These are phyloP conservation scores for Nycticorax nycticorax DNA, from an alignment of 2,113 vertebrate genomes.

Conservation along the genomic window DNA sequence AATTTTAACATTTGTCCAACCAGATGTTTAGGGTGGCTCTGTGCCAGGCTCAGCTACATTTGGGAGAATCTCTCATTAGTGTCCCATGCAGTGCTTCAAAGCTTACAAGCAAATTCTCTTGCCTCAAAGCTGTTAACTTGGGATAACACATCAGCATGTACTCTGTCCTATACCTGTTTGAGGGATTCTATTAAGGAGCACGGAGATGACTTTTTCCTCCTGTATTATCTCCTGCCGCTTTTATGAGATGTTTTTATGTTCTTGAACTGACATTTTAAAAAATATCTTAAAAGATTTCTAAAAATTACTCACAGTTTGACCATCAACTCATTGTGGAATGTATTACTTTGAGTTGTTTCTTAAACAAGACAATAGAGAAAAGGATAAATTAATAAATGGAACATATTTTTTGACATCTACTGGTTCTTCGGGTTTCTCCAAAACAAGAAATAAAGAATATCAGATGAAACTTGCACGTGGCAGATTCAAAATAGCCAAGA, in stretches of 20 bases:
- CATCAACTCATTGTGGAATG: neutral
- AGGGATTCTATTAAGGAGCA: neutral
- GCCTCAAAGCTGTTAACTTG: neutral
- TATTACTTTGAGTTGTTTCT: neutral
- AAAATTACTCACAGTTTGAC: neutral
- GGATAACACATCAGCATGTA: neutral
- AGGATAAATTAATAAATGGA: neutral
- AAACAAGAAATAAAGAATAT: neutral
- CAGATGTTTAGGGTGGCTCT: constrained; percentile 15
- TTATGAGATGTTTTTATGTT: neutral
- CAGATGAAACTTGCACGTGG: neutral
- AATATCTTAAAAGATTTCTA: neutral
- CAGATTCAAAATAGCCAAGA: neutral
- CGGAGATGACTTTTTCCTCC: neutral
- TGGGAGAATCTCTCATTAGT: neutral
- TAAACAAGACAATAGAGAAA: neutral
- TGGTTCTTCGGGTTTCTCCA: neutral
- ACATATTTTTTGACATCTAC: neutral
- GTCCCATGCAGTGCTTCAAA: neutral
- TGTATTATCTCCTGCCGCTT: neutral
- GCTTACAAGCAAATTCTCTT: constrained; percentile 5
- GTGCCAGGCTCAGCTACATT: neutral
- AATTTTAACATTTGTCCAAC: neutral
- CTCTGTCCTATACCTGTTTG: neutral
- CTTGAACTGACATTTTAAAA: neutral